phyloP scores from a whole-genome alignment of 1,140 invertebrate genomes.

The Drosophila nannoptera region DNA sequence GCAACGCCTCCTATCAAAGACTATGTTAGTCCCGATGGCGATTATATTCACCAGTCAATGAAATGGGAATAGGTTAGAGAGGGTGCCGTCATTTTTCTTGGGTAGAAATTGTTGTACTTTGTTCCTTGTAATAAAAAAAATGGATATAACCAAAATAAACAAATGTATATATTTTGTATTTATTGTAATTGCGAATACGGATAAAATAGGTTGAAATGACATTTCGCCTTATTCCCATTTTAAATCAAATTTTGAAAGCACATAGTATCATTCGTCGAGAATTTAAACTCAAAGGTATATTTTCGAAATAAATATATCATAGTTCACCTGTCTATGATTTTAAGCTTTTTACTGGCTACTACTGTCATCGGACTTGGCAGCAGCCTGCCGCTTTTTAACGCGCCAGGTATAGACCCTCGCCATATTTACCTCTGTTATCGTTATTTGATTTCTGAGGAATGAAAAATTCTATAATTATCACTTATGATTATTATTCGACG shows the following conservation, averaged over 20 bases:
- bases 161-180: slow-evolving; percentile 23
- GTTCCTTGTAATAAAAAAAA: slow-evolving; percentile 42
- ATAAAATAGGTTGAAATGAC: slow-evolving; percentile 44
- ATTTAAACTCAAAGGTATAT: background rate
- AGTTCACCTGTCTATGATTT: background rate
- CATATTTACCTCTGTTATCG: slow-evolving; percentile 99
- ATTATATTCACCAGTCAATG: slow-evolving; percentile 89
- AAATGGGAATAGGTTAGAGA: slow-evolving; percentile 83
- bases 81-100: slow-evolving; percentile 4
- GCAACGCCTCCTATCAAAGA: slow-evolving; percentile 88
- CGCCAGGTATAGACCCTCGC: slow-evolving; percentile 97
- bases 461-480: background rate
- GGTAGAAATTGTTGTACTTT: slow-evolving; percentile 37
- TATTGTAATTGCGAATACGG: slow-evolving; percentile 50
- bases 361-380: slow-evolving; percentile 56
- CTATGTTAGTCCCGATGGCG: slow-evolving; percentile 90
- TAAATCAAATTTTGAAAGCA: slow-evolving; percentile 34
- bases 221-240: slow-evolving; percentile 27
- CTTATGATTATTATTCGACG: background rate
- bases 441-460: slow-evolving; percentile 93
- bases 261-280: slow-evolving; percentile 12
- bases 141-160: background rate
- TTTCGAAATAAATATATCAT: slow-evolving; percentile 60
- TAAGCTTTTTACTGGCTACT: slow-evolving; percentile 10
- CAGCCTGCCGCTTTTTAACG: slow-evolving; percentile 90